Percentiles rank a stretch among this genome's conserved stretches.
Evolutionary conservation across 2,113 vertebrate species (phyloP).

Genomic region (Pagrus major): DNA sequence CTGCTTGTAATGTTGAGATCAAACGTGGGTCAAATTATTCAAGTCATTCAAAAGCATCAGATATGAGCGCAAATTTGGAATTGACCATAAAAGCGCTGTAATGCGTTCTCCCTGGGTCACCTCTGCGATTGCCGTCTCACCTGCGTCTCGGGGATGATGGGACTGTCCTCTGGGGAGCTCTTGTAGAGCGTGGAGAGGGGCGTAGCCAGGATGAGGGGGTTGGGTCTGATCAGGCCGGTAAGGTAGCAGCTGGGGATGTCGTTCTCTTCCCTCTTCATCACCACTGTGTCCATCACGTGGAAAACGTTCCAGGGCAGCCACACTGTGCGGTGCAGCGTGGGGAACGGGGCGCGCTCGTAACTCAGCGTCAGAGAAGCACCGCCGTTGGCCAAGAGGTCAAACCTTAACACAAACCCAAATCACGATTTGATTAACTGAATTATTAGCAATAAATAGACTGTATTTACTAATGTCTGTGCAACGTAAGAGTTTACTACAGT

Average conservation of each 20-base stretch:
- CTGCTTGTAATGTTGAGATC: slow-evolving; percentile 29
- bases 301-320: slow-evolving; percentile 98
- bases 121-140: slow-evolving; percentile 75
- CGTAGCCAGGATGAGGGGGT: slow-evolving; percentile 91
- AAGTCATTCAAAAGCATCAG: slow-evolving; percentile 35
- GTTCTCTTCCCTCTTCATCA: slow-evolving; percentile 97
- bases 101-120: background rate
- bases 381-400: slow-evolving; percentile 95
- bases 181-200: slow-evolving; percentile 95
- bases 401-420: slow-evolving; percentile 83
- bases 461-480: background rate
- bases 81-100: slow-evolving; percentile 18
- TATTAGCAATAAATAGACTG: background rate
- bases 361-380: slow-evolving; percentile 93
- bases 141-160: slow-evolving; percentile 98
- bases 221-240: slow-evolving; percentile 92
- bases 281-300: slow-evolving; percentile 97
- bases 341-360: slow-evolving; percentile 94
- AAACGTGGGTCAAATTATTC: slow-evolving; percentile 38
- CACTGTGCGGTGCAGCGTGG: slow-evolving; percentile 91
- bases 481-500: background rate
- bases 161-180: slow-evolving; percentile 93
- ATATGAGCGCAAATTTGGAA: slow-evolving; percentile 19
- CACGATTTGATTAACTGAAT: background rate
- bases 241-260: slow-evolving; percentile 96